Base-by-base conservation (phyloP, 2,797 vertebrate genomes). In the Helostoma temminkii region DNA sequence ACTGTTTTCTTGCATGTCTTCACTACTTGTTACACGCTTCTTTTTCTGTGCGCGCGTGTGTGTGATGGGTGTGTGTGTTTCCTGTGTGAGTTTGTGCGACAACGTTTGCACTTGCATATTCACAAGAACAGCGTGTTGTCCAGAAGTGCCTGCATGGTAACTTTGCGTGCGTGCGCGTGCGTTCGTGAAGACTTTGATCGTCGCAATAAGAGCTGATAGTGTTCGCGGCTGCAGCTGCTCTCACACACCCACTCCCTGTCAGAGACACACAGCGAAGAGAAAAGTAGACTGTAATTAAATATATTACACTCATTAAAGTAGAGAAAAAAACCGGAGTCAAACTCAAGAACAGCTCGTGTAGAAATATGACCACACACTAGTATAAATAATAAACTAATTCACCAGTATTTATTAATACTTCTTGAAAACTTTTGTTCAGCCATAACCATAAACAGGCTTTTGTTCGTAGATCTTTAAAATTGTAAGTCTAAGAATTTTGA, bases 211-310 rank as follows among this genome's bases (percentile, higher is more conserved):
- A 89, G 82, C 68, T 83, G 89, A 91, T 89, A 34, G 83, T 88
- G 81, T 75, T 66, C 74, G 74, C 76, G 25, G 73, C 81, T 88
- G 88, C 88, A 90, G 83, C 86, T 92, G 86, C 79, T 91, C 87
- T 81, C 82, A 73, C 60, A 86, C 88, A 82, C 85, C 79, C 89
- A 92, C 88, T 86, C 82, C 25, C 83, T 85, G 87, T 86, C 88
- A 83, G 71, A 79, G 67, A 65, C 54, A 59, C 71, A 73, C 24
- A 60, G 70, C 70, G 73, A 74, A 34, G 68, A 76, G 78, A 76
- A 43, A 55, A 70, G 62, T 58, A 75, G 52, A 53, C 80, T 77
- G 57, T 82, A 87, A 90, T 88, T 88, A 83, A 85, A 85, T 79
- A 84, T 86, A 80, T 87, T 85, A 83, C 70, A 85, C 77, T 81